Evolutionary conservation across 2,113 vertebrate species (phyloP).

Genomic region (Picathartes gymnocephalus): DNA sequence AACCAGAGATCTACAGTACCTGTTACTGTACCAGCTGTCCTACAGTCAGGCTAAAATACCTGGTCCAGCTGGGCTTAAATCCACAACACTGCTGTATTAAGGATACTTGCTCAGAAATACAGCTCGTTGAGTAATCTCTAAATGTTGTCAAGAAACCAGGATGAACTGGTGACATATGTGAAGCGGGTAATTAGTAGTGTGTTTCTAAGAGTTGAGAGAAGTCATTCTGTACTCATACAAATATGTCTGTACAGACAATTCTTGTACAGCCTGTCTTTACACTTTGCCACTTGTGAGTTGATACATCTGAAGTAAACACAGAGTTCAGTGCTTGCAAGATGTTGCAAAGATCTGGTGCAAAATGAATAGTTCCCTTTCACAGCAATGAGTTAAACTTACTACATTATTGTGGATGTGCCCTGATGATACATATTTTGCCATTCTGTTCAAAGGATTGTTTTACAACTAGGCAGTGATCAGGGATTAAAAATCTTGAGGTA

Average conservation of each 20-base stretch:
- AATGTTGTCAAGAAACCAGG: not conserved
- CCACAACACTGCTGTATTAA: not conserved
- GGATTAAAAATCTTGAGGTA: not conserved
- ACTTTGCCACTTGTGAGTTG: slow-evolving; percentile 2
- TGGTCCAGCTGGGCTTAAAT: not conserved
- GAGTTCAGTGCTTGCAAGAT: not conserved
- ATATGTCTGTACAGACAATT: not conserved
- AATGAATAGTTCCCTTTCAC: not conserved
- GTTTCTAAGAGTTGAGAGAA: slow-evolving; percentile 7
- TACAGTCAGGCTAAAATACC: not conserved
- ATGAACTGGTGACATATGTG: not conserved
- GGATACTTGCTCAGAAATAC: not conserved
- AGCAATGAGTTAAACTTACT: not conserved
- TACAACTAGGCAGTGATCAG: not conserved
- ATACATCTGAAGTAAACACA: slow-evolving; percentile 13
- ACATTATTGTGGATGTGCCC: not conserved
- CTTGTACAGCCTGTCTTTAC: slow-evolving; percentile 34
- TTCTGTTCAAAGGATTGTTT: not conserved
- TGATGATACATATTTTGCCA: not conserved
- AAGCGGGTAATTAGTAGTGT: not conserved
- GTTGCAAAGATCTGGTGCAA: slow-evolving; percentile 15
- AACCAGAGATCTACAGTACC: not conserved
- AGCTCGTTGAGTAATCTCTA: not conserved
- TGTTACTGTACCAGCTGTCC: not conserved
- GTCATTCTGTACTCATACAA: not conserved